Evolutionary conservation across 2,797 vertebrate species (phyloP).

Genomic region (Acipenser ruthenus): DNA sequence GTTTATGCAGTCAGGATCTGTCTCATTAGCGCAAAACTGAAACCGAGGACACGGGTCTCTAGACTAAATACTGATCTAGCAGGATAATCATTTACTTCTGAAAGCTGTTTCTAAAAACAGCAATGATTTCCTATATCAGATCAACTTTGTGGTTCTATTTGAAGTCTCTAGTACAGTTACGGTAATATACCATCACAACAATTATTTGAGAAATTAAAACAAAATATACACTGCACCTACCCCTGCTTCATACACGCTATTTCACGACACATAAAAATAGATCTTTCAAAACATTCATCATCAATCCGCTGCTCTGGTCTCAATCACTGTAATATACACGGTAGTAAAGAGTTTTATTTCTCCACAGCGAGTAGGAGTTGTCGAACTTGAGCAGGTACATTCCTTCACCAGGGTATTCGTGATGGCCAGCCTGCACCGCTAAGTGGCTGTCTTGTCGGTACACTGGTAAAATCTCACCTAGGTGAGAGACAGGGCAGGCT

Average conservation of each 20-base stretch:
- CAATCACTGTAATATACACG: constrained; percentile 90
- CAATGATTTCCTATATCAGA: too few species aligned
- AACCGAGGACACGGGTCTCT: too few species aligned
- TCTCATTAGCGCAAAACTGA: too few species aligned
- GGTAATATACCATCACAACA: neutral
- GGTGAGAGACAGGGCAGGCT: constrained; percentile 63
- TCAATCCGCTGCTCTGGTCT: constrained; percentile 34
- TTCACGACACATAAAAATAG: constrained; percentile 49
- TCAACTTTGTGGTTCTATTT: too few species aligned
- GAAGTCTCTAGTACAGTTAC: neutral
- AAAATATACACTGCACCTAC: constrained; percentile 9
- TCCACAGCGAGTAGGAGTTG: constrained; percentile 94
- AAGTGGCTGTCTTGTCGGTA: constrained; percentile 90
- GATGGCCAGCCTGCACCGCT: constrained; percentile 82
- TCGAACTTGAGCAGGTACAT: constrained; percentile 95
- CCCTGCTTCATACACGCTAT: constrained; percentile 11
- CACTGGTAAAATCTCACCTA: constrained; percentile 84
- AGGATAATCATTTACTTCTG: too few species aligned
- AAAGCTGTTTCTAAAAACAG: too few species aligned
- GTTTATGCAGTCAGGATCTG: too few species aligned
- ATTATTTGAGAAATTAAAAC: constrained; percentile 19
- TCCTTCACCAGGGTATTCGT: constrained; percentile 91
- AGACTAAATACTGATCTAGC: too few species aligned
- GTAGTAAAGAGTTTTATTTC: constrained; percentile 97
- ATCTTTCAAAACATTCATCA: constrained; percentile 41